Evolutionary conservation across 2,797 vertebrate species (phyloP), one percentile per base, ranked within the genome.

Genomic region (Naso thynnoides): DNA sequence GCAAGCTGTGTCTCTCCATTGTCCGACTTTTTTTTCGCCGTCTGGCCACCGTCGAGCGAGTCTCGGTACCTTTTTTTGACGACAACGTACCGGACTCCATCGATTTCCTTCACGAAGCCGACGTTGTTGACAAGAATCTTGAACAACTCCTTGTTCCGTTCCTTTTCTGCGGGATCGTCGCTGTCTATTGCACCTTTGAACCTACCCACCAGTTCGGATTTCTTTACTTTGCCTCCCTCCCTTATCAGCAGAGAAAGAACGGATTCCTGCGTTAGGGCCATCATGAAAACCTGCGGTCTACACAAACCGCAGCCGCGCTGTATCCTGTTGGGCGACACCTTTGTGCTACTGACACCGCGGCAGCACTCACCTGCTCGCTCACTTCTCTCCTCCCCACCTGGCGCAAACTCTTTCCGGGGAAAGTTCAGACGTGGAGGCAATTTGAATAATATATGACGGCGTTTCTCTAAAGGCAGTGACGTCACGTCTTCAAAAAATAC

Each of bases 121-220:
- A 97, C 90, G 65, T 81, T 90, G 92, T 97, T 96, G 70, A 99
- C 95, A 11, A 94, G 91, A n/a, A 80, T 89, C 92, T 95, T 96
- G 85, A 98, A 98, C 0, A 93, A 89, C 27, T 95, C 94, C 73
- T 94, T 82, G 87, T 96, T 96, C 39, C 87, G 93, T 0, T 92
- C 91, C 56, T 77, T 95, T 59, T 93, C 88, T 3, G 76, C 86
- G 5, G 88, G 91, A 61, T 95, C 94, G 3, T 41, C 79, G 70
- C 87, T 89, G n/a, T 96, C 95, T 26, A 98, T 15, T 4, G 83
- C 73, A 29, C 81, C 90, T 86, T 87, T 91, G 89, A 98, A 98
- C 76, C 85, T 85, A 18, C 16, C 78, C 82, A 96, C 64, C 72
- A 99, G 59, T 33, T 96, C 95, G 0, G 94, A 77, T 73, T 94